phyloP scores from a whole-genome alignment of 2,888 invertebrate species.

The Platerodrilus igneus region DNA sequence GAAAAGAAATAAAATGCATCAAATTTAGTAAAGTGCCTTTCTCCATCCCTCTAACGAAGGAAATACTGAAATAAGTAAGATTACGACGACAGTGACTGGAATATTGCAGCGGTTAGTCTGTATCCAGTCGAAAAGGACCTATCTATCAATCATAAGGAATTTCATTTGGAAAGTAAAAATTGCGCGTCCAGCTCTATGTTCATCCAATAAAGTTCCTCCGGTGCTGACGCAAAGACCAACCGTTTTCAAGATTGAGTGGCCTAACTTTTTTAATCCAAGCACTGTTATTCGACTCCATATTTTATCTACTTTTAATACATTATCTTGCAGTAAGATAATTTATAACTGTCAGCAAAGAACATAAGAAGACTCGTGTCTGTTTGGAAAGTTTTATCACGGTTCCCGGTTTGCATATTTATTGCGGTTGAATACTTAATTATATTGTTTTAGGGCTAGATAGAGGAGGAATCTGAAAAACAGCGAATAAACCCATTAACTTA shows the following conservation, averaged over 20 bases:
- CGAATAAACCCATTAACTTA: too few relatives aligned
- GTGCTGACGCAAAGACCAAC: constrained; percentile 31
- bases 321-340: constrained; percentile 25
- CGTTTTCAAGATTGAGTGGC: constrained; percentile 31
- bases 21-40: constrained; percentile 16
- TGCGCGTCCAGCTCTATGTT: constrained; percentile 16
- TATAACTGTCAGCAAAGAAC: constrained; percentile 19
- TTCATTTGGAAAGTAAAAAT: constrained; percentile 37
- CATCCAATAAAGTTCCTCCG: constrained; percentile 31
- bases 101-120: constrained; percentile 24
- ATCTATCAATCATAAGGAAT: constrained; percentile 40
- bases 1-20: constrained; percentile 13
- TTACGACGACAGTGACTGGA: constrained; percentile 10
- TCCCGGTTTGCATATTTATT: too few relatives aligned
- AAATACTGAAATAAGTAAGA: constrained; percentile 11
- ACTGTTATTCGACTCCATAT: constrained; percentile 25
- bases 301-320: constrained; percentile 31
- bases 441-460: too few relatives aligned
- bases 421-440: too few relatives aligned
- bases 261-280: constrained; percentile 32
- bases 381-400: too few relatives aligned
- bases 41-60: too few relatives aligned
- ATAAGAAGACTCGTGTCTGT: too few relatives aligned
- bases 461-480: too few relatives aligned
- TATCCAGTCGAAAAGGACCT: constrained; percentile 26